These are phyloP conservation scores for Ibidorhyncha struthersii DNA, from an alignment of 2,113 vertebrate genomes.

Conservation along the genomic window DNA sequence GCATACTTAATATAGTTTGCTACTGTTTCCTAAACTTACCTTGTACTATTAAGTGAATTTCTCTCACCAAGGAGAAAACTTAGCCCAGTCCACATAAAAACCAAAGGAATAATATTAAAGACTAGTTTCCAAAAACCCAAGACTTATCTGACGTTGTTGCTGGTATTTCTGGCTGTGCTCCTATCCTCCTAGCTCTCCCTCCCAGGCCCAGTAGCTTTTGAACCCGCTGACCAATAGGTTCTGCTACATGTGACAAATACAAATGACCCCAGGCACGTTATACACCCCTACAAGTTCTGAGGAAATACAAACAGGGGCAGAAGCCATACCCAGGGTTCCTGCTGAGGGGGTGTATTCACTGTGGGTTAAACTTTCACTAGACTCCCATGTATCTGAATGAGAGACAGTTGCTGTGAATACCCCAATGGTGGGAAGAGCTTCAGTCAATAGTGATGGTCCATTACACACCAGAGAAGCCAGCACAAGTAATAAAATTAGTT, in stretches of 20 bases:
- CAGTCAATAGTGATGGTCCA: background rate
- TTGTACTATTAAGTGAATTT: background rate
- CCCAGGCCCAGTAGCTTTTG: background rate
- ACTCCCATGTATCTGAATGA: background rate
- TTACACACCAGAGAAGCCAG: background rate
- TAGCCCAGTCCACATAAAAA: background rate
- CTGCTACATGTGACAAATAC: background rate
- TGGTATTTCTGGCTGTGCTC: background rate
- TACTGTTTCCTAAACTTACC: background rate
- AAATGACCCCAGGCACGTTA: background rate
- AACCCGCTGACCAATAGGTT: background rate
- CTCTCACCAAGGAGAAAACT: background rate
- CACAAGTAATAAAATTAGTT: background rate
- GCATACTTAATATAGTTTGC: background rate
- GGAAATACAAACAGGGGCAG: background rate
- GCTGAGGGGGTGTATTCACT: background rate
- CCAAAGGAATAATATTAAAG: background rate
- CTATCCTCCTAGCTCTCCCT: background rate
- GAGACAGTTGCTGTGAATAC: background rate
- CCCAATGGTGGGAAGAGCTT: background rate
- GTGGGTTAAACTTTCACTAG: background rate
- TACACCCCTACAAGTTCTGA: background rate
- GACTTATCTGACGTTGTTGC: background rate
- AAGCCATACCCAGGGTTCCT: background rate
- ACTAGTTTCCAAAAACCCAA: background rate